Evolutionary conservation across 2,797 vertebrate species (phyloP).

Genomic region (Sparidentex hasta): DNA sequence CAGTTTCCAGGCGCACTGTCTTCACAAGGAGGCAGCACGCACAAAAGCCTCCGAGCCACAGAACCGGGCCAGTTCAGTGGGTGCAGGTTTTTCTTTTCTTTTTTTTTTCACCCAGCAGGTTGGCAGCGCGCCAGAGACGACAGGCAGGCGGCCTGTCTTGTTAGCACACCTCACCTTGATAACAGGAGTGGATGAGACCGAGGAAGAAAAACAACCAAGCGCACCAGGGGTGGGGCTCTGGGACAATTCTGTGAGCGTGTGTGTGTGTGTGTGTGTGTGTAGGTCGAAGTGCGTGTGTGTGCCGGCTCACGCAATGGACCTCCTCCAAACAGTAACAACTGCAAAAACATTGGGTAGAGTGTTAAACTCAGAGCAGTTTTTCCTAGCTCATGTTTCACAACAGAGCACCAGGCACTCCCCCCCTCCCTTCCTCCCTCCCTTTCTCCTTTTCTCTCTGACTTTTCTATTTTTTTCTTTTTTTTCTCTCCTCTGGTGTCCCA

Average conservation of each 20-base stretch:
- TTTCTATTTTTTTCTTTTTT: conserved; percentile 37
- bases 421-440: conserved; percentile 23
- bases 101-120: conserved; percentile 35
- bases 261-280: conserved; percentile 35
- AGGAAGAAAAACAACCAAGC: conserved; percentile 76
- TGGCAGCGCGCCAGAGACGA: conserved; percentile 75
- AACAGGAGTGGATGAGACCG: conserved; percentile 75
- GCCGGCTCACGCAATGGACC: conserved; percentile 78
- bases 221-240: conserved; percentile 71
- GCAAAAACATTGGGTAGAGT: conserved; percentile 81
- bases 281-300: conserved; percentile 67
- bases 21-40: conserved; percentile 47
- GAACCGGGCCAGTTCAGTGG: conserved; percentile 63
- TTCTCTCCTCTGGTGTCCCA: conserved; percentile 46
- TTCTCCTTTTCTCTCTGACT: conserved; percentile 18
- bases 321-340: conserved; percentile 83
- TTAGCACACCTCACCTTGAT: conserved; percentile 84
- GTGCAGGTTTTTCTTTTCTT: conserved; percentile 14
- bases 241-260: conserved; percentile 47
- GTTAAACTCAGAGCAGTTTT: conserved; percentile 80
- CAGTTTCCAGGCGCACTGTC: conserved; percentile 70
- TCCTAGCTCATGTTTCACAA: conserved; percentile 83
- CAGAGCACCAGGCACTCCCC: conserved; percentile 73
- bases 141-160: conserved; percentile 76
- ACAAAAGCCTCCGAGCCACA: conserved; percentile 68